Percentiles rank a stretch among this genome's conserved stretches.
phyloP scores from a whole-genome alignment of 2,797 vertebrate genomes.

The Eulemur albifrons region DNA sequence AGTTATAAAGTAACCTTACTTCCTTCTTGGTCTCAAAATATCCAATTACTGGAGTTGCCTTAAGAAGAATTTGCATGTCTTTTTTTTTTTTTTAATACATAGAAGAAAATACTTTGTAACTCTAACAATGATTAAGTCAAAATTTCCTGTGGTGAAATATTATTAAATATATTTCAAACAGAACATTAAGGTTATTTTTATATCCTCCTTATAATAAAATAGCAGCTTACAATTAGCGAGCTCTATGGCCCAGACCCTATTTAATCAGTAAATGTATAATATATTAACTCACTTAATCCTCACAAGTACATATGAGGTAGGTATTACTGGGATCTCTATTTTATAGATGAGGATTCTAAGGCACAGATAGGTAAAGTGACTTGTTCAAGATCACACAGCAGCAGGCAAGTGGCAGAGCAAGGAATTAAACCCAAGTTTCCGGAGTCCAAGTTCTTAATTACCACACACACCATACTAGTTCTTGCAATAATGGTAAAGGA shows the following conservation, averaged over 20 bases:
- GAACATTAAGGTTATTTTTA: slow-evolving; percentile 54
- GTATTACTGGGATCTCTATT: background rate
- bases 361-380: background rate
- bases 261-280: background rate
- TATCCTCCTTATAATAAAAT: slow-evolving; percentile 43
- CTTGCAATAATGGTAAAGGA: slow-evolving; percentile 18
- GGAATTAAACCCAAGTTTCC: background rate
- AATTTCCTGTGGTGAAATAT: slow-evolving; percentile 58
- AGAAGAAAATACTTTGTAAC: slow-evolving; percentile 63
- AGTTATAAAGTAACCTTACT: slow-evolving; percentile 65
- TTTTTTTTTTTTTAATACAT: slow-evolving; percentile 23
- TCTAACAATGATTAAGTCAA: slow-evolving; percentile 68
- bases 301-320: background rate
- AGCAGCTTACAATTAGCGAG: slow-evolving; percentile 14
- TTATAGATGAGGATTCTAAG: background rate
- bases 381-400: background rate
- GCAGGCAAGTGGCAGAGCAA: background rate
- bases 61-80: slow-evolving; percentile 56
- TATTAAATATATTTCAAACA: slow-evolving; percentile 57
- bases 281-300: background rate
- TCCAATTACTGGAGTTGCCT: slow-evolving; percentile 58
- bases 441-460: background rate
- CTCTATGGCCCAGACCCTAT: background rate
- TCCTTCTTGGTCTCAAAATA: slow-evolving; percentile 59
- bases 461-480: background rate